Evolutionary conservation across 2,888 invertebrate genomes (phyloP), one percentile per base, ranked within the genome.

Genomic region (Plagiodera versicolora): DNA sequence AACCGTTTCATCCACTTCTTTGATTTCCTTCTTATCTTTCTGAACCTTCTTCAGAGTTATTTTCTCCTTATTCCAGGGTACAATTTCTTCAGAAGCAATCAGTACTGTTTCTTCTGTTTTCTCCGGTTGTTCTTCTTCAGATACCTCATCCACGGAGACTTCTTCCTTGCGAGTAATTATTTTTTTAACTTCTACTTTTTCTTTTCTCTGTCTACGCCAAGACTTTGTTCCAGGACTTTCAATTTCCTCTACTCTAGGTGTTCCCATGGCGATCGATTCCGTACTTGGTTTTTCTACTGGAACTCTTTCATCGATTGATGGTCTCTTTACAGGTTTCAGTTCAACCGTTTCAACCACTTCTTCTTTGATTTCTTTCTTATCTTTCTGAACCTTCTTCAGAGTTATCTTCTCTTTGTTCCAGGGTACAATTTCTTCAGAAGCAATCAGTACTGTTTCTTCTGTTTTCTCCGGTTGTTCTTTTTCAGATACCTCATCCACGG

Each of bases 61-160:
- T 62, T 83, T 81, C 78, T 89, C 87, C 71, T 89, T 85, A 10
- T 85, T 89, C 86, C 86, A 86, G 10, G 85, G 84, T 74, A 60
- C 52, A 20, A 35, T n/a, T 55, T 54, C 60, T 56, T 61, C 56
- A 16, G 44, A 28, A 30, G 58, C 30, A 65, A 70, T 17, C 56
- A 71, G 51, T 32, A 50, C 17, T 53, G 47, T 11, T 1, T 19
- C 35, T 39, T 54, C 10, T 51, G 16, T 39, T 30, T 74, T 56
- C 35, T 79, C 17, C 16, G 46, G 24, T 49, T 47, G 10, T n/a
- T 51, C 19, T 28, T 52, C 8, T 24, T 52, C 24, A 5, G 44
- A 1, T 6, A 24, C 62, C 39, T 55, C 46, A 46, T 51, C 35
- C 18, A 11, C 45, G 2, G 6, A 5, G 3, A 47, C 49, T 8